Percentiles rank a stretch among this genome's conserved stretches.
These are phyloP conservation scores for Hirtodrosophila histrioides DNA, from an alignment of 2,888 invertebrate species.

Conservation along the genomic window DNA sequence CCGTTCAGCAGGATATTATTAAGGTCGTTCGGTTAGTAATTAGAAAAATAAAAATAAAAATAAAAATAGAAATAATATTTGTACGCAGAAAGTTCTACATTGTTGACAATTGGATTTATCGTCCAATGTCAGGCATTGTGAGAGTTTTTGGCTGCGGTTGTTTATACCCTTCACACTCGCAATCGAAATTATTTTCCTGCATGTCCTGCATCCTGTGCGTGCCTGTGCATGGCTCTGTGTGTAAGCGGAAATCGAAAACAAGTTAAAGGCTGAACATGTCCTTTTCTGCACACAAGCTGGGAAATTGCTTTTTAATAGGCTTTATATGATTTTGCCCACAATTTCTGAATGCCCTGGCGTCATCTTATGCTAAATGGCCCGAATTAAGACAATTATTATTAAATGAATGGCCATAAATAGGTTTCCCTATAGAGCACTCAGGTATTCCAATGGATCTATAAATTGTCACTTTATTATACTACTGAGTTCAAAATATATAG, in stretches of 20 bases:
- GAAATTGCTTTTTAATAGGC: constrained; percentile 62
- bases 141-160: constrained; percentile 13
- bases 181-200: constrained; percentile 27
- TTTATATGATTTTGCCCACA: constrained; percentile 33
- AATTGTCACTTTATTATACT: background rate
- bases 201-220: constrained; percentile 29
- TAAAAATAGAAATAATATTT: constrained; percentile 1
- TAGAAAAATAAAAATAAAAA: constrained; percentile 49
- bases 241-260: constrained; percentile 74
- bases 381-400: constrained; percentile 34
- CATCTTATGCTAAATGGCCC: constrained; percentile 35
- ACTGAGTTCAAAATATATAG: too few species aligned
- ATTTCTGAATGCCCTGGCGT: constrained; percentile 44
- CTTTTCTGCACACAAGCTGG: constrained; percentile 12
- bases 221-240: constrained; percentile 5
- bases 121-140: constrained; percentile 39
- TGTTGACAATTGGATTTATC: constrained; percentile 71
- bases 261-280: constrained; percentile 60
- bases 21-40: constrained; percentile 64
- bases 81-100: constrained; percentile 30
- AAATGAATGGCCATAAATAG: constrained; percentile 24
- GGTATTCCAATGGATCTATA: constrained; percentile 5
- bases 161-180: background rate
- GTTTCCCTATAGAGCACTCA: background rate
- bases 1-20: constrained; percentile 48